Evolutionary conservation across 2,113 vertebrate genomes (phyloP), one percentile per base, ranked within the genome.

Genomic region (Redunca redunca): DNA sequence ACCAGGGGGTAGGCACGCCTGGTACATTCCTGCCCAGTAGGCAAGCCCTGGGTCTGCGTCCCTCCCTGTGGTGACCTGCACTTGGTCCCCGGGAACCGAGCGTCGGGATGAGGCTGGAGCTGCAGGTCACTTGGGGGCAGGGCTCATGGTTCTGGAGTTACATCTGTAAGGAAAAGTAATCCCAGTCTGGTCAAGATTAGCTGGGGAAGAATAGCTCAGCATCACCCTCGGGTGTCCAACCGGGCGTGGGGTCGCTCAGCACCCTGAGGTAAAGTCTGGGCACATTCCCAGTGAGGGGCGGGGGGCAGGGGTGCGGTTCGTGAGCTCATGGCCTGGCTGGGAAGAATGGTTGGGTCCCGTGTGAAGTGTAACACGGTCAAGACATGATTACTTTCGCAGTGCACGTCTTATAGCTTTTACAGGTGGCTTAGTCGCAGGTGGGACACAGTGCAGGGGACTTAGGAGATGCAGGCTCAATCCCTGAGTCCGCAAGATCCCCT

Each of bases 311-410:
- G 53, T 50, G 19, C 12, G 26, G 11, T 71, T 30, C 4, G 17
- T 55, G 62, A 50, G 52, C 10, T 17, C 40, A 15, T 5, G 43
- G 28, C 46, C 60, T 53, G 64, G 30, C 81, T 46, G 85, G 93
- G 95, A 92, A 92, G 93, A 90, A 77, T 74, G 67, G n/a, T 43
- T 85, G 74, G 89, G 90, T 97, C 84, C 88, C 48, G 85, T 85
- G 58, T 88, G 88, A 95, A 90, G 53, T 36, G 60, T 21, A 82
- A 40, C 84, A 88, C 88, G 91, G 85, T 95, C 96, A 92, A 94
- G 91, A 94, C 48, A 88, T 92, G 71, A 91, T 58, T 50, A 84
- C 95, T 87, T 95, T 80, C 10, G 33, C 91, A 74, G 84, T 36
- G 62, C 62, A 84, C 62, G 78, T 71, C 64, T 71, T 36, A 43